phyloP scores from a whole-genome alignment of 2,113 vertebrate species.

The Shinisaurus crocodilurus region DNA sequence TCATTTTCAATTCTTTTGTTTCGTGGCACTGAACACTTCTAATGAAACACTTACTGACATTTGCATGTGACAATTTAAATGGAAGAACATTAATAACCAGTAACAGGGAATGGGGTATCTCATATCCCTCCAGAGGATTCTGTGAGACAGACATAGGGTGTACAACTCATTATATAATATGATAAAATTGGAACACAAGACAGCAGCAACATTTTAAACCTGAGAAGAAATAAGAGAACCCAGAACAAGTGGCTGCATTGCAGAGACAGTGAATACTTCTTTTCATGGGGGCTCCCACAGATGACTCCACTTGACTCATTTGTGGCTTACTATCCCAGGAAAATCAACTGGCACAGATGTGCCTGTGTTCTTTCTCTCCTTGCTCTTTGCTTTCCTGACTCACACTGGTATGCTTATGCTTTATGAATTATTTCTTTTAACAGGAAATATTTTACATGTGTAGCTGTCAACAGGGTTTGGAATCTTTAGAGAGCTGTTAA shows the following conservation, averaged over 20 bases:
- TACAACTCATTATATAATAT: not conserved
- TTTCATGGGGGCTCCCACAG: not conserved
- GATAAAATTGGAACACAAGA: slow-evolving; percentile 1
- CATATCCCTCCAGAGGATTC: not conserved
- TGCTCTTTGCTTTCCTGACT: not conserved
- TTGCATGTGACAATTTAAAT: slow-evolving; percentile 4
- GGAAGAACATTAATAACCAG: slow-evolving; percentile 6
- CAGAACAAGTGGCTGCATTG: not conserved
- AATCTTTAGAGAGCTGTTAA: not conserved
- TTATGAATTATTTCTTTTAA: not conserved
- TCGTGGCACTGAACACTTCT: not conserved
- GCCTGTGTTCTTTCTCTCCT: not conserved
- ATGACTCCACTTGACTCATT: not conserved
- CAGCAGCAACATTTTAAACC: not conserved
- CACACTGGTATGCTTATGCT: not conserved
- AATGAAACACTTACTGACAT: not conserved
- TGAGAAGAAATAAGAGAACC: not conserved
- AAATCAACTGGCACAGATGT: not conserved
- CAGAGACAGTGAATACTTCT: not conserved
- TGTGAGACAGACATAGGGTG: not conserved
- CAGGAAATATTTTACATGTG: not conserved
- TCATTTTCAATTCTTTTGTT: not conserved
- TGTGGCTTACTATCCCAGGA: not conserved
- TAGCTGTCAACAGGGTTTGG: not conserved
- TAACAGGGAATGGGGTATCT: not conserved